These are phyloP conservation scores for Vireo altiloquus DNA, from an alignment of 2,113 vertebrate species.

Conservation along the genomic window DNA sequence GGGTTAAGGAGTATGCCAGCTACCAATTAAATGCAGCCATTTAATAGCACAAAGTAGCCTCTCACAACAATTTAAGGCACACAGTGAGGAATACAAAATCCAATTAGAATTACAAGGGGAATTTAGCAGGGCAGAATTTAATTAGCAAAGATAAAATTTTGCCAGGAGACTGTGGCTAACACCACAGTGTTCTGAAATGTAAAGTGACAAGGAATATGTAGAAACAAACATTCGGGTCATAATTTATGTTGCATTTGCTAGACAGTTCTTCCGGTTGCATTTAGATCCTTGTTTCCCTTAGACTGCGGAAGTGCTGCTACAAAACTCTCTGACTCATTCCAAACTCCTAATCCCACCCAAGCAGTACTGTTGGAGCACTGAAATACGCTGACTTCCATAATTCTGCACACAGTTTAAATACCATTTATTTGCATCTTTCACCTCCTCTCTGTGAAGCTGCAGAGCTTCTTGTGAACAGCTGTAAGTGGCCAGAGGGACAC, in stretches of 20 bases:
- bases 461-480: not conserved
- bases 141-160: constrained; percentile 33
- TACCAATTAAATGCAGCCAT: not conserved
- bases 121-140: constrained; percentile 37
- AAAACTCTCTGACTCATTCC: not conserved
- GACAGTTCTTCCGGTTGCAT: not conserved
- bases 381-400: not conserved
- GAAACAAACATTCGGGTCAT: not conserved
- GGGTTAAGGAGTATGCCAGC: not conserved
- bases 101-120: constrained; percentile 33
- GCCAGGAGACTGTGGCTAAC: constrained; percentile 25
- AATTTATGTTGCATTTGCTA: not conserved
- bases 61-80: not conserved
- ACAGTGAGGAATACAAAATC: not conserved
- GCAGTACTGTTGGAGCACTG: not conserved
- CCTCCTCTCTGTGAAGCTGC: not conserved
- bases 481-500: not conserved
- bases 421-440: not conserved
- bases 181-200: constrained; percentile 14
- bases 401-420: not conserved
- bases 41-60: not conserved
- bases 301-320: not conserved
- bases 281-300: not conserved
- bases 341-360: not conserved
- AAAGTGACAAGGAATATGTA: not conserved